These are phyloP conservation scores for Colletes latitarsis DNA, from an alignment of 1,140 invertebrate genomes.

Conservation along the genomic window DNA sequence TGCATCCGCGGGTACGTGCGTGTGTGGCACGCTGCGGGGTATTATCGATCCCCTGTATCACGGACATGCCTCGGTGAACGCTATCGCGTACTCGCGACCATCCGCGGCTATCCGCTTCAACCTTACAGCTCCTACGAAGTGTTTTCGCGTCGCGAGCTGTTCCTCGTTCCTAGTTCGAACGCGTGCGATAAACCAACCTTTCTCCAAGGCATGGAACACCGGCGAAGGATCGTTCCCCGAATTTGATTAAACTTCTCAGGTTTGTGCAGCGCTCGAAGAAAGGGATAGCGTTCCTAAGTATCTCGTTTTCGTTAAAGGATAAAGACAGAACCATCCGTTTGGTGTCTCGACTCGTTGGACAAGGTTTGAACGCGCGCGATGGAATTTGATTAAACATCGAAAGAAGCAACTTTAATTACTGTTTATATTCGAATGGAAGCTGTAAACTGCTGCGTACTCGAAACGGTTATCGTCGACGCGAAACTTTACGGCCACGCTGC, in stretches of 20 bases:
- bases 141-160: slow-evolving; percentile 9
- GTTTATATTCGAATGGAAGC: neutral
- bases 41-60: slow-evolving; percentile 69
- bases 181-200: too few relatives aligned
- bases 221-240: too few relatives aligned
- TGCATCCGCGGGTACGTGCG: slow-evolving; percentile 1
- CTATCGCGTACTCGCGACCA: slow-evolving; percentile 49
- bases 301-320: too few relatives aligned
- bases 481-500: slow-evolving; percentile 43
- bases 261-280: too few relatives aligned
- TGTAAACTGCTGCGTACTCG: slow-evolving; percentile 33
- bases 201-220: too few relatives aligned
- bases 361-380: neutral
- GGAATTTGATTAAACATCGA: too few relatives aligned
- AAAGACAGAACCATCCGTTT: too few relatives aligned
- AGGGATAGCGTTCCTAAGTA: too few relatives aligned
- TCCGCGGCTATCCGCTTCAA: neutral
- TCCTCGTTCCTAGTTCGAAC: neutral
- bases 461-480: slow-evolving; percentile 31
- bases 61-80: slow-evolving; percentile 56
- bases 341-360: too few relatives aligned
- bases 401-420: too few relatives aligned
- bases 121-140: slow-evolving; percentile 15
- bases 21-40: slow-evolving; percentile 48
- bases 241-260: too few relatives aligned